These are phyloP conservation scores for Tiphia femorata DNA, from an alignment of 2,888 invertebrate genomes.

Conservation along the genomic window DNA sequence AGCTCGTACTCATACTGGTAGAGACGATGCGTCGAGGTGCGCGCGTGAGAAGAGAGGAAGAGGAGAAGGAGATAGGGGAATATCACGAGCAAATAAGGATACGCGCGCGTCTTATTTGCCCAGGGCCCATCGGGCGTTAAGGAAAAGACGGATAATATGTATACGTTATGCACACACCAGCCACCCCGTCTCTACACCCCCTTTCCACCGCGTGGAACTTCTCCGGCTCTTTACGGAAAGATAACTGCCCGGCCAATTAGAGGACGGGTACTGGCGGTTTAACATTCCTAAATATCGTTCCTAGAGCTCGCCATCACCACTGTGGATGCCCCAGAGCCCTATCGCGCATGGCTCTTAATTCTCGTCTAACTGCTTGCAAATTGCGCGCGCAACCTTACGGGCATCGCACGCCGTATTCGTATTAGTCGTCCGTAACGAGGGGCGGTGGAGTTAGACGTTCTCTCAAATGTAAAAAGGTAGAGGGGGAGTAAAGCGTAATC, in stretches of 20 bases:
- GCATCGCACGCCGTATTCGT: no score
- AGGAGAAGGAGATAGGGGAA: constrained; percentile 1
- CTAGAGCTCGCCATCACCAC: background rate
- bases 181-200: background rate
- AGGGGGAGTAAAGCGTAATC: no score
- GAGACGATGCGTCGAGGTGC: constrained; percentile 7
- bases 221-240: constrained; percentile 13
- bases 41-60: background rate
- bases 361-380: no score
- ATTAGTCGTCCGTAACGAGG: no score
- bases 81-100: constrained; percentile 31
- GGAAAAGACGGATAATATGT: constrained; percentile 27
- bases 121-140: constrained; percentile 21
- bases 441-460: no score
- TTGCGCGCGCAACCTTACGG: no score
- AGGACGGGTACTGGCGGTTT: constrained; percentile 16
- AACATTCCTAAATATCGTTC: constrained; percentile 37
- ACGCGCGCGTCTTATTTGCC: constrained; percentile 21
- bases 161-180: constrained; percentile 3
- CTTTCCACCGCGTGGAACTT: constrained; percentile 21
- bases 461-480: no score
- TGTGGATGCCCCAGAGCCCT: no score
- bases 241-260: constrained; percentile 34
- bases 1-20: constrained; percentile 1
- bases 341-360: no score